Conservation (phyloP, 2,888 invertebrate genomes). For the Leptarthrus brevirostris region DNA sequence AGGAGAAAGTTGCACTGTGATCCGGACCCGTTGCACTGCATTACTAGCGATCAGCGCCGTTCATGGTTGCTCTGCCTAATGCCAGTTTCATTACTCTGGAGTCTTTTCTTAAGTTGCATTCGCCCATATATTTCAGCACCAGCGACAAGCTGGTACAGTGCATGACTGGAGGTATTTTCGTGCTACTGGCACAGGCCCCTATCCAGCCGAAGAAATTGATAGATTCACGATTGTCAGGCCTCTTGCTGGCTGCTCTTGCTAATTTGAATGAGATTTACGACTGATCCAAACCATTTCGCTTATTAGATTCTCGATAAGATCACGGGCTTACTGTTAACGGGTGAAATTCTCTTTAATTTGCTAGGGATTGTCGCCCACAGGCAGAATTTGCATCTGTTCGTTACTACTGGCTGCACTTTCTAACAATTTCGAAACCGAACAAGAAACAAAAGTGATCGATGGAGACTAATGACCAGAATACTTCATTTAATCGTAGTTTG, state of each 20-base stretch:
- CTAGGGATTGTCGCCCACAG: background rate
- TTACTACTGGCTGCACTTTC: no score
- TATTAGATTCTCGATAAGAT: background rate
- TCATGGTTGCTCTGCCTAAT: slow-evolving; percentile 49
- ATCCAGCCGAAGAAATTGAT: background rate
- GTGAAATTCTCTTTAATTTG: background rate
- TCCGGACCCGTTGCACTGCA: background rate
- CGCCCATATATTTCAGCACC: background rate
- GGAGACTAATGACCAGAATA: no score
- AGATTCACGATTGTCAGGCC: background rate
- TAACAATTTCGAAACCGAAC: no score
- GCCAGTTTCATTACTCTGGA: slow-evolving; percentile 51
- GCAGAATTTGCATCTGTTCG: background rate
- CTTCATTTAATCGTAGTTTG: no score
- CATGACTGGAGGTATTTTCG: background rate
- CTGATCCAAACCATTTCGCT: background rate
- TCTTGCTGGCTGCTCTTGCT: background rate
- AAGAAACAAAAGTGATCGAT: no score
- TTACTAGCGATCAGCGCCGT: slow-evolving; percentile 6
- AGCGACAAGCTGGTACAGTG: background rate
- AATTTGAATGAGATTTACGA: background rate
- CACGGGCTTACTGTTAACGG: background rate
- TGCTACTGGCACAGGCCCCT: background rate
- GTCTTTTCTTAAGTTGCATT: background rate
- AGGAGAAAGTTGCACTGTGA: slow-evolving; percentile 31